Conservation (phyloP, 2,797 vertebrate species). For the Coracias cyanogaster region DNA sequence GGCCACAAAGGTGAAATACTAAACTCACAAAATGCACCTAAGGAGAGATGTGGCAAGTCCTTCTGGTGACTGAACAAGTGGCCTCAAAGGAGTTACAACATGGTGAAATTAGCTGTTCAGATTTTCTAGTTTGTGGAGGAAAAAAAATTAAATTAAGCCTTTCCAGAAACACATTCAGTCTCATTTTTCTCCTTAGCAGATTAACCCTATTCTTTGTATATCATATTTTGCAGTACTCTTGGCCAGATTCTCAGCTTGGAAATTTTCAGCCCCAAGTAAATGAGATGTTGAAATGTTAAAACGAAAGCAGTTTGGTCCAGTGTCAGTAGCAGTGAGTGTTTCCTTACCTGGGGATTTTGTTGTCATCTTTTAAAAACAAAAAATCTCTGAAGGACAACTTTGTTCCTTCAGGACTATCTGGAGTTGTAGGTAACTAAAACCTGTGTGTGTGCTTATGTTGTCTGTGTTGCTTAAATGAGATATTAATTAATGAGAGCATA, state of each 20-base stretch:
- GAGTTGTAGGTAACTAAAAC: background rate
- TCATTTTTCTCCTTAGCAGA: background rate
- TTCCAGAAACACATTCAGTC: background rate
- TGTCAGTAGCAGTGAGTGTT: background rate
- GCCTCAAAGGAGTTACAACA: background rate
- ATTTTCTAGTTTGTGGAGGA: conserved; percentile 3
- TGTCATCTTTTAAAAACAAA: background rate
- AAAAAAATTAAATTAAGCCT: background rate
- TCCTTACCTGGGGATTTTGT: background rate
- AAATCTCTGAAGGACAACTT: background rate
- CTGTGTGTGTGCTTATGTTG: background rate
- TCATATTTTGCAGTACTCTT: background rate
- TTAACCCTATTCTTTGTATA: background rate
- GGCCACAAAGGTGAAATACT: conserved; percentile 37
- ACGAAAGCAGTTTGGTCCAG: background rate
- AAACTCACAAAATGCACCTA: conserved; percentile 31
- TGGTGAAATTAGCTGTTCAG: background rate
- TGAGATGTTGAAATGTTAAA: background rate
- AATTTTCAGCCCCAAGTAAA: background rate
- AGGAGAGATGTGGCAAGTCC: background rate
- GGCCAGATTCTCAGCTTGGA: background rate
- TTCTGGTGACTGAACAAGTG: background rate
- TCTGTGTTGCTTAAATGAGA: background rate
- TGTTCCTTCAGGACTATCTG: background rate
- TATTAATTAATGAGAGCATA: conserved; percentile 23